phyloP scores from a whole-genome alignment of 92 coral and sea anemone species.

The Palythoa grandiflora region DNA sequence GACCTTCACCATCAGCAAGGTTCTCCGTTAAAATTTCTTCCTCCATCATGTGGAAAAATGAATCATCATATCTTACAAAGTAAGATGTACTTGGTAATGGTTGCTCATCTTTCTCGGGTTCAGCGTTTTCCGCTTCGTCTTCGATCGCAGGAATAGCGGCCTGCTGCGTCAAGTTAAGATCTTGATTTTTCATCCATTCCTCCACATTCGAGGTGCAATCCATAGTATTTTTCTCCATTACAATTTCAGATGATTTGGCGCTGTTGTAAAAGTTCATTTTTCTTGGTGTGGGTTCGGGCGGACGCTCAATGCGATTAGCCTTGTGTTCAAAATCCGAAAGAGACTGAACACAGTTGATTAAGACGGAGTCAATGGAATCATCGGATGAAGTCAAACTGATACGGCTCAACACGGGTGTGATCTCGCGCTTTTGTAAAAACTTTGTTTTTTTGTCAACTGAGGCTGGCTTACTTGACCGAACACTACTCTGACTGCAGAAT shows the following conservation, averaged over 20 bases:
- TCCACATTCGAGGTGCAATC: background rate
- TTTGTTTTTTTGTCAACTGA: background rate
- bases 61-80: constrained; percentile 6
- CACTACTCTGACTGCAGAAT: constrained; percentile 6
- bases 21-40: background rate
- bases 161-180: background rate
- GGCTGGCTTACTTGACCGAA: constrained; percentile 26
- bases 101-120: background rate
- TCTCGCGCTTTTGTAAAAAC: background rate
- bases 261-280: background rate
- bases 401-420: background rate
- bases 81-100: background rate
- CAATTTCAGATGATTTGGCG: background rate
- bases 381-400: background rate
- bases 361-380: constrained; percentile 7
- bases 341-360: background rate
- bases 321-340: background rate
- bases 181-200: background rate
- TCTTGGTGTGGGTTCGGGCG: constrained; percentile 3
- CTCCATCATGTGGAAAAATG: background rate
- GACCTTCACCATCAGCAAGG: background rate
- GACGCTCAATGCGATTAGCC: background rate
- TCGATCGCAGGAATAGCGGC: background rate
- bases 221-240: background rate
- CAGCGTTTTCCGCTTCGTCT: background rate